A percentile compares a stretch with the other conserved stretches of the same genome.
These are phyloP conservation scores for Amblyteles armatorius DNA, from an alignment of 2,888 invertebrate genomes.

Conservation along the genomic window DNA sequence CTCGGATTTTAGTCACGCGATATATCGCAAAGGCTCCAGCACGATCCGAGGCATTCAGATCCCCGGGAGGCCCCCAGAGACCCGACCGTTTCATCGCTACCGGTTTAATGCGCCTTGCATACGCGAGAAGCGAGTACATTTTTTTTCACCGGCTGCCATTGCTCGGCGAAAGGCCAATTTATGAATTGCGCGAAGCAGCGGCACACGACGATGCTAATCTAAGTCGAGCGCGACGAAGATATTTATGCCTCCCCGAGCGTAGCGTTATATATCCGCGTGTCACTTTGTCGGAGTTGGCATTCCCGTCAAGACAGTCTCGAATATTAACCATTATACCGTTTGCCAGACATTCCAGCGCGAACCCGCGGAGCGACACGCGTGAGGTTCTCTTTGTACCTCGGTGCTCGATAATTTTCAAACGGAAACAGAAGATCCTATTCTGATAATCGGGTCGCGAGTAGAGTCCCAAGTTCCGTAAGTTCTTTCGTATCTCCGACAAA, in stretches of 20 bases:
- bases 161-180: constrained; percentile 72
- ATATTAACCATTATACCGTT: constrained; percentile 58
- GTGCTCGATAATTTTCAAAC: constrained; percentile 9
- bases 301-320: constrained; percentile 61
- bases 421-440: neutral
- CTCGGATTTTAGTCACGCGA: constrained; percentile 25
- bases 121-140: constrained; percentile 39
- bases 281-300: constrained; percentile 60
- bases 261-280: constrained; percentile 63
- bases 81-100: constrained; percentile 52
- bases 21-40: neutral
- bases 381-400: constrained; percentile 27
- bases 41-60: constrained; percentile 13
- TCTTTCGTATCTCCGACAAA: constrained; percentile 22
- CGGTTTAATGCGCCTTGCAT: constrained; percentile 57
- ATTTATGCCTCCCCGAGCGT: constrained; percentile 67
- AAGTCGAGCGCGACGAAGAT: constrained; percentile 67
- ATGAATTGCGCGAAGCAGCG: constrained; percentile 68
- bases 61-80: neutral
- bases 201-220: constrained; percentile 64
- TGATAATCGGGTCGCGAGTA: neutral
- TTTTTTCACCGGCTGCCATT: constrained; percentile 30
- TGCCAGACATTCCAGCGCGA: constrained; percentile 60
- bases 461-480: neutral
- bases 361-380: constrained; percentile 37